phyloP scores from a whole-genome alignment of 1,140 invertebrate genomes.

The Drosophila navojoa region DNA sequence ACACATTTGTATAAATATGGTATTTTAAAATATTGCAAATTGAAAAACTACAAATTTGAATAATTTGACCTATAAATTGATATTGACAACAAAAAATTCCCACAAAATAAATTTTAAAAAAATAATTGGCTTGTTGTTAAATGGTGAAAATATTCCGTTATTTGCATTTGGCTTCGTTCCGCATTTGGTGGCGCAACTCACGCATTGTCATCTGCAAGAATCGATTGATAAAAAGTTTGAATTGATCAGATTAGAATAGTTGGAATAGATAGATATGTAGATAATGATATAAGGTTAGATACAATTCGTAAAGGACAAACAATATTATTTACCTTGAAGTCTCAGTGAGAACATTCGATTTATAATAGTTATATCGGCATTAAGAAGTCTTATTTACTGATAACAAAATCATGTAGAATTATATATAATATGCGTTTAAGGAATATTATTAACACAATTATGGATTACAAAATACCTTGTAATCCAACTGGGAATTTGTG shows the following conservation, averaged over 20 bases:
- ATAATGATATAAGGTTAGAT: conserved; percentile 26
- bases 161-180: conserved; percentile 32
- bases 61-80: too few relatives aligned
- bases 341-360: conserved; percentile 21
- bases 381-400: conserved; percentile 31
- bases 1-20: too few relatives aligned
- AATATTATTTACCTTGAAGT: conserved; percentile 51
- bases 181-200: conserved; percentile 65
- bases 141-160: background rate
- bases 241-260: too few relatives aligned
- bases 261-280: too few relatives aligned
- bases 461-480: conserved; percentile 18
- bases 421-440: conserved; percentile 26
- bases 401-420: conserved; percentile 40
- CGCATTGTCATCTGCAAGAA: conserved; percentile 74
- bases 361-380: conserved; percentile 34
- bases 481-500: conserved; percentile 29
- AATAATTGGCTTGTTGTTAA: background rate
- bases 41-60: too few relatives aligned
- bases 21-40: too few relatives aligned
- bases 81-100: too few relatives aligned
- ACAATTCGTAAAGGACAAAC: conserved; percentile 32
- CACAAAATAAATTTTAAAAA: too few relatives aligned
- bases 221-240: background rate
- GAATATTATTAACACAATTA: conserved; percentile 40